Evolutionary conservation across 2,797 vertebrate genomes (phyloP).

Genomic region (Peromyscus melanophrys): DNA sequence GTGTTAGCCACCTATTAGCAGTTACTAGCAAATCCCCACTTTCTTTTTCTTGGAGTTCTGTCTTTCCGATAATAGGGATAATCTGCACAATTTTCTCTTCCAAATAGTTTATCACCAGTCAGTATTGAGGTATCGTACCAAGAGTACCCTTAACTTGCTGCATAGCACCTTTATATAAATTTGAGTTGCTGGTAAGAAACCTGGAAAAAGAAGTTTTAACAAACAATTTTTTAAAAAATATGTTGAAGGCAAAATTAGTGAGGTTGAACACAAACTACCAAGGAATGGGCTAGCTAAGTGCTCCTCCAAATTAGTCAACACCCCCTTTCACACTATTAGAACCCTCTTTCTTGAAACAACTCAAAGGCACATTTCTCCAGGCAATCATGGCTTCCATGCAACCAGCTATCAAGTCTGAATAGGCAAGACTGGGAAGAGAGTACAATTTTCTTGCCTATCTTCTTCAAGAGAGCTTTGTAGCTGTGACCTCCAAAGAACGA

Average conservation of each 20-base stretch:
- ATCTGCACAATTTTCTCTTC: constrained; percentile 19
- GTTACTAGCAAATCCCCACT: constrained; percentile 18
- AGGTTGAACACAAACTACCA: background rate
- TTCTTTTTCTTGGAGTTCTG: constrained; percentile 45
- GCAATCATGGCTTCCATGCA: constrained; percentile 19
- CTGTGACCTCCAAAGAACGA: constrained; percentile 51
- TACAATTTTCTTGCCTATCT: constrained; percentile 33
- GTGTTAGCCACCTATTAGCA: constrained; percentile 30
- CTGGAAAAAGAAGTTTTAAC: background rate
- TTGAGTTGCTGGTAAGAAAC: constrained; percentile 45
- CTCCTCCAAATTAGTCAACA: background rate
- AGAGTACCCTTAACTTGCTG: background rate
- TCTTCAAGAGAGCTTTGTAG: constrained; percentile 50
- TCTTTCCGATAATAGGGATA: constrained; percentile 60
- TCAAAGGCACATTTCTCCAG: background rate
- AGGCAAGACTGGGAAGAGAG: constrained; percentile 25
- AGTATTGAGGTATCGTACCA: background rate
- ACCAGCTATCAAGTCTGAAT: background rate
- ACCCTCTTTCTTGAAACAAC: constrained; percentile 33
- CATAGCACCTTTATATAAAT: constrained; percentile 55
- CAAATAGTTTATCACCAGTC: constrained; percentile 46
- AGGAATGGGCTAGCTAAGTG: background rate
- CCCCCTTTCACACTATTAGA: background rate
- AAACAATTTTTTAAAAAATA: constrained; percentile 52
- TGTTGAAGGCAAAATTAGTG: constrained; percentile 47